A percentile compares a stretch with the other conserved stretches of the same genome.
phyloP scores from a whole-genome alignment of 92 coral and sea anemone genomes.

The Phenganax subtilis region DNA sequence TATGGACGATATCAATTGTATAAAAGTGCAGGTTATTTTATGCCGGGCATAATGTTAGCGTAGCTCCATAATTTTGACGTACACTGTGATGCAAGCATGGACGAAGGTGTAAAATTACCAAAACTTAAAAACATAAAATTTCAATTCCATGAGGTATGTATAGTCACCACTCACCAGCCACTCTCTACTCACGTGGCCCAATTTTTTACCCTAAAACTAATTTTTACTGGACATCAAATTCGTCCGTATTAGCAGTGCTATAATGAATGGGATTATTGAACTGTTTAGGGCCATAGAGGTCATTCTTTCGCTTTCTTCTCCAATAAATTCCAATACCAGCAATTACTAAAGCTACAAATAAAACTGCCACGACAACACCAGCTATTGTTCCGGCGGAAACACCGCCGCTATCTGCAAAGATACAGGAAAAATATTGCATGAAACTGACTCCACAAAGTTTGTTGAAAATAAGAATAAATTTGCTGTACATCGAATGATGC shows the following conservation, averaged over 20 bases:
- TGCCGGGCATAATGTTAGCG: too few relatives aligned
- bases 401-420: not conserved
- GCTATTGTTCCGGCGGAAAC: slow-evolving; percentile 73
- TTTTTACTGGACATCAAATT: slow-evolving; percentile 10
- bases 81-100: too few relatives aligned
- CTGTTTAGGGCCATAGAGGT: slow-evolving; percentile 50
- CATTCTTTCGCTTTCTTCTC: slow-evolving; percentile 44
- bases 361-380: slow-evolving; percentile 63
- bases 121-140: too few relatives aligned
- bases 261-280: slow-evolving; percentile 69
- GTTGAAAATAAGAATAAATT: not conserved
- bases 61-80: too few relatives aligned
- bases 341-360: slow-evolving; percentile 47
- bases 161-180: too few relatives aligned
- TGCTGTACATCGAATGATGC: too few relatives aligned
- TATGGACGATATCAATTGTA: too few relatives aligned
- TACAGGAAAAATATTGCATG: not conserved
- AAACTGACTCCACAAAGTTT: not conserved
- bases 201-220: not conserved
- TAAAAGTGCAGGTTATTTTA: too few relatives aligned
- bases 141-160: too few relatives aligned
- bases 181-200: too few relatives aligned
- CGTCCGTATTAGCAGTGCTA: slow-evolving; percentile 20
- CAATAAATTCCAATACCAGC: slow-evolving; percentile 53
- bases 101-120: too few relatives aligned